phyloP scores from a whole-genome alignment of 2,113 vertebrate species.

The Amblyornis subalaris region DNA sequence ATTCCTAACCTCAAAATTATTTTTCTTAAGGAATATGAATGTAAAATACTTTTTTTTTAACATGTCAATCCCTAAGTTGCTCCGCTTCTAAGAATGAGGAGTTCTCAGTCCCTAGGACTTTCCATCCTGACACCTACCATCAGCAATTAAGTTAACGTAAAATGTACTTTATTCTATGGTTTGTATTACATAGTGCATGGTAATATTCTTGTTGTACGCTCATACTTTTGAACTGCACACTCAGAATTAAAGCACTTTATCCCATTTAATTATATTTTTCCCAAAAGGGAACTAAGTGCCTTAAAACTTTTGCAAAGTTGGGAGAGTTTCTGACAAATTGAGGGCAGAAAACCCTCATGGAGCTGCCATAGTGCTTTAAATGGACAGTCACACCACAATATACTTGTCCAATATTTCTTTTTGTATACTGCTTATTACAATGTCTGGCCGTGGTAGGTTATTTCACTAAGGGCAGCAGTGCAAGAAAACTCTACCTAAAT shows the following conservation, averaged over 20 bases:
- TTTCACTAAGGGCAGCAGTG: conserved; percentile 66
- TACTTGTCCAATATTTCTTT: conserved; percentile 43
- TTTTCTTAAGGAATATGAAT: not conserved
- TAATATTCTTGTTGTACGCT: accelerated
- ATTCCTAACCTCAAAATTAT: not conserved
- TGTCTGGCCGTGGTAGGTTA: conserved; percentile 51
- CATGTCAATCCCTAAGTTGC: not conserved
- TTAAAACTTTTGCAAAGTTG: conserved; percentile 3
- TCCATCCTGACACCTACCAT: not conserved
- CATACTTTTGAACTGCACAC: not conserved
- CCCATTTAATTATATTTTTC: not conserved
- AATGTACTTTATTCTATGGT: not conserved
- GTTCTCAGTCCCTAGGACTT: not conserved
- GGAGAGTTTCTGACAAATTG: not conserved
- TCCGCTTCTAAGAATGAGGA: not conserved
- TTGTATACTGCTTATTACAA: conserved; percentile 65
- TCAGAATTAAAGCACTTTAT: not conserved
- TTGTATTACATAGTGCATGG: not conserved
- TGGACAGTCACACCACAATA: conserved; percentile 1
- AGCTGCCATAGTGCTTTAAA: conserved; percentile 32
- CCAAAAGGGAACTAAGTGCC: not conserved
- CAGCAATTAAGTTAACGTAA: not conserved
- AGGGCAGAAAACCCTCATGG: not conserved
- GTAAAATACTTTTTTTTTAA: not conserved
- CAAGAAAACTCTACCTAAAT: conserved; percentile 66